These are phyloP conservation scores for Porites evermanni DNA, from an alignment of 92 coral and sea anemone genomes.

Conservation along the genomic window DNA sequence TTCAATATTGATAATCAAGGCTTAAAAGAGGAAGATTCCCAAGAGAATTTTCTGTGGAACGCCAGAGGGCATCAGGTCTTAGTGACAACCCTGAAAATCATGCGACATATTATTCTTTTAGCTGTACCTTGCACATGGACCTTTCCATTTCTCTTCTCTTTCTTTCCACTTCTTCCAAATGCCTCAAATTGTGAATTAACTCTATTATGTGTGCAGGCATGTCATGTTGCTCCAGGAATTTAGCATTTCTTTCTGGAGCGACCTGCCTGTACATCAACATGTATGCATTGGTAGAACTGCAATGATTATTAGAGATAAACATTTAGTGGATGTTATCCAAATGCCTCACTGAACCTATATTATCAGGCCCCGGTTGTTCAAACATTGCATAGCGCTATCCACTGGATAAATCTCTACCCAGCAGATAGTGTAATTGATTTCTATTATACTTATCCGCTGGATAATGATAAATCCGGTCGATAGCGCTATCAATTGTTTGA, in stretches of 20 bases:
- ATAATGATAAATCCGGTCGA: too few species aligned
- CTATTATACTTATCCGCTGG: too few species aligned
- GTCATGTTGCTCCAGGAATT: constrained; percentile 72
- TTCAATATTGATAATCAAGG: too few species aligned
- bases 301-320: not conserved
- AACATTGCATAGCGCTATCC: too few species aligned
- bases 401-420: too few species aligned
- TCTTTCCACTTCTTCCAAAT: constrained; percentile 78
- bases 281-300: constrained; percentile 97
- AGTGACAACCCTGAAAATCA: not conserved
- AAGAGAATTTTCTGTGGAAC: too few species aligned
- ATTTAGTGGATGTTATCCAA: not conserved
- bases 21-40: too few species aligned
- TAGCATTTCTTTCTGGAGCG: constrained; percentile 55
- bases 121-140: constrained; percentile 81
- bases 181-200: constrained; percentile 55
- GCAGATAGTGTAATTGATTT: too few species aligned
- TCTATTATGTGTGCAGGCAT: constrained; percentile 79
- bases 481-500: too few species aligned
- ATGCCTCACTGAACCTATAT: too few species aligned
- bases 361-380: too few species aligned
- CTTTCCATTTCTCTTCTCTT: constrained; percentile 77
- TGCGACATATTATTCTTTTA: not conserved
- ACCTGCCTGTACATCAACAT: constrained; percentile 99
- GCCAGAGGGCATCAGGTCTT: too few species aligned